Evolutionary conservation across 2,888 invertebrate genomes (phyloP).

Genomic region (Autographa pulchrina): DNA sequence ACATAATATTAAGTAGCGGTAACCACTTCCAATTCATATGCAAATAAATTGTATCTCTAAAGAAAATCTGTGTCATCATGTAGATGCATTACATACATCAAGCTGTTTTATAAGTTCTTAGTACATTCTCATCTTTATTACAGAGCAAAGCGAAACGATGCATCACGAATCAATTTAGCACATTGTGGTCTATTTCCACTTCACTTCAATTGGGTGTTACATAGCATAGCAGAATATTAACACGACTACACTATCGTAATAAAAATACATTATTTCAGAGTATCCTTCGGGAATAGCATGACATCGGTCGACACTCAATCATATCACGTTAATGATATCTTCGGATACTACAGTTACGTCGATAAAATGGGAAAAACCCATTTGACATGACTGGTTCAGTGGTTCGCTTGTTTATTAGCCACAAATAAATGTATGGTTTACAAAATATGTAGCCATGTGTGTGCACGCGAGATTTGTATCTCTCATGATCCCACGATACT

Average conservation of each 20-base stretch:
- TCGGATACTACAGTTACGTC: conserved; percentile 17
- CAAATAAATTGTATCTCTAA: neutral
- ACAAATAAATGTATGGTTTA: neutral
- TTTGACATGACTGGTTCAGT: neutral
- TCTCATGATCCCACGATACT: neutral
- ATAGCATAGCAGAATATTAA: conserved; percentile 43
- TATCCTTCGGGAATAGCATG: conserved; percentile 47
- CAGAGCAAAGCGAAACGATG: conserved; percentile 48
- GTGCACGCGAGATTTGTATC: conserved; percentile 7
- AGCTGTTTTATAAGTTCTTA: conserved; percentile 23
- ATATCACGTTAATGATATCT: conserved; percentile 48
- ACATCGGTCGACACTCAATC: conserved; percentile 50
- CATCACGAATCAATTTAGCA: conserved; percentile 67
- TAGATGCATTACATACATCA: conserved; percentile 9
- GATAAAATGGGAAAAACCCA: conserved; percentile 36
- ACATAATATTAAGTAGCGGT: neutral
- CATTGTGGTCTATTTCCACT: conserved; percentile 65
- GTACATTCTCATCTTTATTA: conserved; percentile 46
- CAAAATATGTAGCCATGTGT: conserved; percentile 1
- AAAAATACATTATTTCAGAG: conserved; percentile 34
- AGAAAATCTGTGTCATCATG: conserved; percentile 7
- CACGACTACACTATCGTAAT: conserved; percentile 24
- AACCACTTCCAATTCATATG: neutral
- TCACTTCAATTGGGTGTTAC: conserved; percentile 49
- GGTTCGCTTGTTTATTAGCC: neutral